Percentiles rank a stretch among this genome's conserved stretches.
Evolutionary conservation across 2,113 vertebrate species (phyloP).

Genomic region (Beaufortia kweichowensis): DNA sequence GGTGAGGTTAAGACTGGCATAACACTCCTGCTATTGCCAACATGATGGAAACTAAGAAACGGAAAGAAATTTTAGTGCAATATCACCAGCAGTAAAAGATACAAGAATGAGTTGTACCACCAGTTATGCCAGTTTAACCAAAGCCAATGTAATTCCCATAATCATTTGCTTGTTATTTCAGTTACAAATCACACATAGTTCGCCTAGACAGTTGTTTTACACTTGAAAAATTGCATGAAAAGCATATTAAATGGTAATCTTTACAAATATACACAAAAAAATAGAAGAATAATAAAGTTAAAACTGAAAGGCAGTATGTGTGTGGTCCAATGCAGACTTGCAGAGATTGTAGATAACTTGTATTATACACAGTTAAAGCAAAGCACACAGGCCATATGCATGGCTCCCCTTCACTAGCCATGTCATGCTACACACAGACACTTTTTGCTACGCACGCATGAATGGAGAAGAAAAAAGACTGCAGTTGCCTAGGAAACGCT

Average conservation of each 20-base stretch:
- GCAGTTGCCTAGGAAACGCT: conserved; percentile 96
- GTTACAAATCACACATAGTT: neutral
- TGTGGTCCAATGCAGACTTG: conserved; percentile 15
- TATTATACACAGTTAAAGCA: conserved; percentile 49
- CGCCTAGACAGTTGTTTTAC: conserved; percentile 1
- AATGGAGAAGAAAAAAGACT: conserved; percentile 70
- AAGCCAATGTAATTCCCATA: neutral
- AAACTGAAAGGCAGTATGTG: neutral
- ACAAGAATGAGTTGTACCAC: conserved; percentile 49
- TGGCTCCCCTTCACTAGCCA: conserved; percentile 76
- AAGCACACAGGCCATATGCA: conserved; percentile 58
- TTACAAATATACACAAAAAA: conserved; percentile 10
- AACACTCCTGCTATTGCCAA: conserved; percentile 36
- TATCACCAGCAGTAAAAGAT: conserved; percentile 20
- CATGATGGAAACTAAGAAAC: conserved; percentile 54
- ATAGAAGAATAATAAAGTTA: neutral
- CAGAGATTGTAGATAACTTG: conserved; percentile 25
- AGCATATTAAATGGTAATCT: conserved; percentile 18
- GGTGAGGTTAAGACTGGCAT: conserved; percentile 40
- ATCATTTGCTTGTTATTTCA: neutral
- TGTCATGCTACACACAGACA: conserved; percentile 84
- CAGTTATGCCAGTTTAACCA: neutral
- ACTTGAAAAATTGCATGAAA: neutral
- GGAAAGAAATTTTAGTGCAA: conserved; percentile 41
- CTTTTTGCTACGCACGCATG: conserved; percentile 74